A percentile compares a stretch with the other conserved stretches of the same genome.
Conservation (phyloP, 2,797 vertebrate species). For the Pangasius djambal region DNA sequence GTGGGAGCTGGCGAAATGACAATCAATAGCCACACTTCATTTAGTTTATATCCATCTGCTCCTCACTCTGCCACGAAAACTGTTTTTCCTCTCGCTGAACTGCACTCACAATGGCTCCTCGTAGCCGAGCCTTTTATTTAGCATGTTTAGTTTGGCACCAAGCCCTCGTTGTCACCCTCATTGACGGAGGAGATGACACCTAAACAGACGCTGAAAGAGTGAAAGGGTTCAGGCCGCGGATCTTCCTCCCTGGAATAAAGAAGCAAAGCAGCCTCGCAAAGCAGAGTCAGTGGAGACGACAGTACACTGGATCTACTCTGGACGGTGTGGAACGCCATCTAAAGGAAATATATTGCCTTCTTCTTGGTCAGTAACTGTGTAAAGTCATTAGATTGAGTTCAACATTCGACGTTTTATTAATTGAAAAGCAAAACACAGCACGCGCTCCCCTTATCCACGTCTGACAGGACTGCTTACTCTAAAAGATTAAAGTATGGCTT, state of each 20-base stretch:
- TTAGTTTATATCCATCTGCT: conserved; percentile 81
- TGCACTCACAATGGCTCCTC: conserved; percentile 38
- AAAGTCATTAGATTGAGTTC: conserved; percentile 7
- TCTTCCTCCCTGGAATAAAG: background rate
- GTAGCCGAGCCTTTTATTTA: conserved; percentile 44
- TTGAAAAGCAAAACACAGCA: conserved; percentile 13
- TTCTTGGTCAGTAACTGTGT: conserved; percentile 9
- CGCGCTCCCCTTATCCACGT: background rate
- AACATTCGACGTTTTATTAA: background rate
- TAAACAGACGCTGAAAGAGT: background rate
- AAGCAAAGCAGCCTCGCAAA: background rate
- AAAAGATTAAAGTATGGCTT: background rate
- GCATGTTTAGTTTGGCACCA: conserved; percentile 23
- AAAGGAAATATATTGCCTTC: background rate
- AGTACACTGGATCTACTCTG: background rate
- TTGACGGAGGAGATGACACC: background rate
- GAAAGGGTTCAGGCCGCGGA: background rate
- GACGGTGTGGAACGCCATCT: background rate
- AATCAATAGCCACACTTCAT: conserved; percentile 86
- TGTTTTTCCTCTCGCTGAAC: conserved; percentile 58
- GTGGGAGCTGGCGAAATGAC: conserved; percentile 75
- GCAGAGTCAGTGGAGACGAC: background rate
- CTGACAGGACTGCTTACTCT: background rate
- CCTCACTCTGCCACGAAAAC: conserved; percentile 70
- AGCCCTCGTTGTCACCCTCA: background rate